Conservation (phyloP, 1,140 invertebrate genomes). For the Anagrus nilaparvatae region DNA sequence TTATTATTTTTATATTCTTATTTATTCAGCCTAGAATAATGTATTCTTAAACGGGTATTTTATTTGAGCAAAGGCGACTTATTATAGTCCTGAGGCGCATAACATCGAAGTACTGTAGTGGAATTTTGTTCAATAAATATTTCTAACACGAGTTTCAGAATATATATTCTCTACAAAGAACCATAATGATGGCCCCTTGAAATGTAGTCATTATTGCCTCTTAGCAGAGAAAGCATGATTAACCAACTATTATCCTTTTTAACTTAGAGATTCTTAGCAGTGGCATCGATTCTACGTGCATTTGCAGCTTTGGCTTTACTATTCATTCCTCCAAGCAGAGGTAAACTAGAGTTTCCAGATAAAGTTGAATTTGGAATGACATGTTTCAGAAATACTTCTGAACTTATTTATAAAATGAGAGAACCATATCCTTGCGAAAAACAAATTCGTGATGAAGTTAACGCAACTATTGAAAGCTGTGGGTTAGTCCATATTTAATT, state of each 20-base stretch:
- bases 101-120: no score
- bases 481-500: slow-evolving; percentile 25
- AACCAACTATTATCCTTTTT: slow-evolving; percentile 2
- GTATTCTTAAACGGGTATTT: no score
- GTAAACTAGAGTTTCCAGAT: slow-evolving; percentile 52
- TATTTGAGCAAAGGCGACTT: no score
- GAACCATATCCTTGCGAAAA: slow-evolving; percentile 45
- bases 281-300: slow-evolving; percentile 59
- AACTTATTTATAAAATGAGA: slow-evolving; percentile 40
- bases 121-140: no score
- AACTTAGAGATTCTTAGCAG: slow-evolving; percentile 53
- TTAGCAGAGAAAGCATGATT: no score
- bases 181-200: no score
- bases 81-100: no score
- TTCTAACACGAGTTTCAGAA: no score
- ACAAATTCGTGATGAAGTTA: slow-evolving; percentile 21
- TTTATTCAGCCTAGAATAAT: no score
- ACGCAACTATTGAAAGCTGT: slow-evolving; percentile 31
- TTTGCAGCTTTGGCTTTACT: slow-evolving; percentile 55
- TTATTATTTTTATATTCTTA: no score
- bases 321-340: slow-evolving; percentile 59
- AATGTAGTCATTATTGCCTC: no score
- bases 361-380: slow-evolving; percentile 47
- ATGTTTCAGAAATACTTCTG: slow-evolving; percentile 33
- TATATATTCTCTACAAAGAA: no score